Evolutionary conservation across 2,888 invertebrate genomes (phyloP).

Genomic region (Imbricaverruca yamaguchii): DNA sequence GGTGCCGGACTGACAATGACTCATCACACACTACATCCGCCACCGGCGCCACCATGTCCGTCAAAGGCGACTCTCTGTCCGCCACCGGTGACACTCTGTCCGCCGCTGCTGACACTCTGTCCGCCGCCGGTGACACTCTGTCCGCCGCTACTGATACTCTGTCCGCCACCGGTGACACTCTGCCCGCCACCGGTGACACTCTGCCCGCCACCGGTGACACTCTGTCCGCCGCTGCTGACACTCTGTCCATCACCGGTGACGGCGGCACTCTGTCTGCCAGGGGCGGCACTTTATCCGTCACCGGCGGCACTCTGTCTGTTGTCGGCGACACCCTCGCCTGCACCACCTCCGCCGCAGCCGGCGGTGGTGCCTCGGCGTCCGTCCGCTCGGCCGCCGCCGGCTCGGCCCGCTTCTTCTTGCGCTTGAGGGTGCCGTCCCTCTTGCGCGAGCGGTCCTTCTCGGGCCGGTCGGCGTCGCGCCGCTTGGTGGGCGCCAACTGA

Average conservation of each 20-base stretch:
- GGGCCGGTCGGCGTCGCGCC: background rate
- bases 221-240: background rate
- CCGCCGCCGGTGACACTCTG: background rate
- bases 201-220: background rate
- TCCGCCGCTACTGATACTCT: background rate
- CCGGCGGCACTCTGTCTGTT: no score
- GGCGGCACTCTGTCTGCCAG: background rate
- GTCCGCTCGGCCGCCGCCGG: background rate
- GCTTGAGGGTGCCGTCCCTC: slow-evolving; percentile 1
- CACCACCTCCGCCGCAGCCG: background rate
- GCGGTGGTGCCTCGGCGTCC: background rate
- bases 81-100: background rate
- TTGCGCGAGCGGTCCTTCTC: background rate
- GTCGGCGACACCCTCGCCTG: background rate
- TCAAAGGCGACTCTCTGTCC: no score
- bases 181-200: background rate
- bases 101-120: background rate
- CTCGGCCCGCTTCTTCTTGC: slow-evolving; percentile 15
- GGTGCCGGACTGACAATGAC: background rate
- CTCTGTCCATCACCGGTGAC: no score
- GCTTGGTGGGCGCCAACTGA: background rate
- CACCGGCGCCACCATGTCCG: background rate
- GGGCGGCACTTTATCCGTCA: no score
- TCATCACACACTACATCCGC: background rate
- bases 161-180: no score